Evolutionary conservation across 2,113 vertebrate genomes (phyloP).

Genomic region (Calidris pygmaea): DNA sequence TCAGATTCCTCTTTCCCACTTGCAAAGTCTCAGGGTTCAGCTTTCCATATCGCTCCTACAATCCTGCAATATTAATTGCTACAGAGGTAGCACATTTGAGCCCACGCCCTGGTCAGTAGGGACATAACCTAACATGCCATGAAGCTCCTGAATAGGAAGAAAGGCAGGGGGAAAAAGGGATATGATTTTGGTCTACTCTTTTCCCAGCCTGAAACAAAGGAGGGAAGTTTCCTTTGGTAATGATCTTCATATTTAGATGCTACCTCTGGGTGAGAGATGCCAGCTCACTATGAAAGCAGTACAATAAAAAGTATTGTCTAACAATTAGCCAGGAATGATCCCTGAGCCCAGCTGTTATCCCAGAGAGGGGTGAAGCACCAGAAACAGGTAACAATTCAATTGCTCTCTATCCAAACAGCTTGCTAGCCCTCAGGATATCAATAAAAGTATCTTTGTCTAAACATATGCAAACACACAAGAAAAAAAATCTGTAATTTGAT

Average conservation of each 20-base stretch:
- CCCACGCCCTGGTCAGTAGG: not conserved
- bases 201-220: not conserved
- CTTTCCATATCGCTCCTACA: not conserved
- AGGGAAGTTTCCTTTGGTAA: not conserved
- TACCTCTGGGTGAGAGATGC: not conserved
- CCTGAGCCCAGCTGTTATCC: not conserved
- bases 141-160: not conserved
- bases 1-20: not conserved
- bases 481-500: not conserved
- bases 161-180: rapidly evolving
- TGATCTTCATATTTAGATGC: not conserved
- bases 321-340: not conserved
- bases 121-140: not conserved
- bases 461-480: not conserved
- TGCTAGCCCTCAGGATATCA: not conserved
- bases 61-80: not conserved
- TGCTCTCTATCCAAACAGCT: not conserved
- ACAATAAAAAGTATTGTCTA: not conserved
- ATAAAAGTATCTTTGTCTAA: not conserved
- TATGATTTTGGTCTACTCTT: not conserved
- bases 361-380: not conserved
- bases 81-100: not conserved
- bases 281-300: not conserved
- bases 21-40: not conserved
- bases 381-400: not conserved